phyloP scores from a whole-genome alignment of 2,797 vertebrate species.

The Sebastes iracundus region DNA sequence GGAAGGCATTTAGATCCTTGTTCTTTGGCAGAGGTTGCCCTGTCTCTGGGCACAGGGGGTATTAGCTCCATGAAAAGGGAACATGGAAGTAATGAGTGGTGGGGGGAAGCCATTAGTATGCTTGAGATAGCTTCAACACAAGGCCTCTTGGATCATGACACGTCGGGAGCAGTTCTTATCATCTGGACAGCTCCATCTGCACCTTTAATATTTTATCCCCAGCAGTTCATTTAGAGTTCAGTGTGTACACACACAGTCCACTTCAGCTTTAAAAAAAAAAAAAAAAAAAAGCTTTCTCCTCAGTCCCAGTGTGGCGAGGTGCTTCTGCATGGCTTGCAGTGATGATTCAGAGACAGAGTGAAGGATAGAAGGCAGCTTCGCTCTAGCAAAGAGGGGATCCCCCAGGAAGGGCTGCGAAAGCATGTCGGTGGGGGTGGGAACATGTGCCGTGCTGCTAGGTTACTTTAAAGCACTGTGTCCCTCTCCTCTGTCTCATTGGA shows the following conservation, averaged over 20 bases:
- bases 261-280: conserved; percentile 65
- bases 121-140: conserved; percentile 94
- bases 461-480: conserved; percentile 90
- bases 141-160: conserved; percentile 96
- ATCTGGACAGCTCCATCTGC: conserved; percentile 99
- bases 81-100: conserved; percentile 94
- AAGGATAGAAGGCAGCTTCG: conserved; percentile 70
- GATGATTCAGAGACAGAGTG: conserved; percentile 89
- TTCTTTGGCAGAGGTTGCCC: conserved; percentile 74
- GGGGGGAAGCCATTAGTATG: conserved; percentile 92
- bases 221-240: conserved; percentile 96
- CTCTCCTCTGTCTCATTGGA: conserved; percentile 95
- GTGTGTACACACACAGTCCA: conserved; percentile 82
- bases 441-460: conserved; percentile 90
- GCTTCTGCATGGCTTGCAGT: conserved; percentile 94
- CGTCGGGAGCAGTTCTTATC: conserved; percentile 95
- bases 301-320: conserved; percentile 87
- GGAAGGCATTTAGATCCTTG: conserved; percentile 76
- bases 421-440: conserved; percentile 86
- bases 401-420: conserved; percentile 89
- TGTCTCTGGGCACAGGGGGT: conserved; percentile 87
- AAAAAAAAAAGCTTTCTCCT: conserved; percentile 88
- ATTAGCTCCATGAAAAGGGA: conserved; percentile 95
- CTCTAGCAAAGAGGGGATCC: conserved; percentile 82
- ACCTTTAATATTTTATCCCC: conserved; percentile 99